Evolutionary conservation across 2,113 vertebrate genomes (phyloP).

Genomic region (Xenus cinereus): DNA sequence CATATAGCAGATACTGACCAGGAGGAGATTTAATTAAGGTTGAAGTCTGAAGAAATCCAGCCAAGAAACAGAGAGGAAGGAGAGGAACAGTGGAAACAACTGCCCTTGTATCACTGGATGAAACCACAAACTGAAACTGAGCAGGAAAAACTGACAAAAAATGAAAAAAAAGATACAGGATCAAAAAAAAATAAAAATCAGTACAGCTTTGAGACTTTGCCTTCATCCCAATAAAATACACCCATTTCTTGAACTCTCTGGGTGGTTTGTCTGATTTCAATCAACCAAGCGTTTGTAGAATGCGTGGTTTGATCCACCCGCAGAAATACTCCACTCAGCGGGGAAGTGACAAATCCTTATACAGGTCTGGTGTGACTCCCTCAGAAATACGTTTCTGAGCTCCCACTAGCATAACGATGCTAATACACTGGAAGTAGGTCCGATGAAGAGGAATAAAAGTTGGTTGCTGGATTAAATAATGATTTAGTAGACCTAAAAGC

Average conservation of each 20-base stretch:
- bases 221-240: not conserved
- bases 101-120: not conserved
- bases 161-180: not conserved
- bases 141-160: not conserved
- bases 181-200: accelerated
- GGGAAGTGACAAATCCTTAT: not conserved
- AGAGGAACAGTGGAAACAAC: not conserved
- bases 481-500: not conserved
- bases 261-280: not conserved
- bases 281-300: not conserved
- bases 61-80: not conserved
- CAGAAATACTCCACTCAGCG: not conserved
- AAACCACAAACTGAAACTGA: not conserved
- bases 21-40: not conserved
- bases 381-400: not conserved
- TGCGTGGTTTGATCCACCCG: not conserved
- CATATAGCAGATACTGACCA: not conserved
- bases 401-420: not conserved
- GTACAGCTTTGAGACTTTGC: not conserved
- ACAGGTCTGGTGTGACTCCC: not conserved
- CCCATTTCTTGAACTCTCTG: not conserved
- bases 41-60: not conserved
- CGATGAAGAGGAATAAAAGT: not conserved
- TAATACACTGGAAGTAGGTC: not conserved
- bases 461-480: not conserved